These are phyloP conservation scores for Allolobophora icterica DNA, from an alignment of 2,888 invertebrate species.

Conservation along the genomic window DNA sequence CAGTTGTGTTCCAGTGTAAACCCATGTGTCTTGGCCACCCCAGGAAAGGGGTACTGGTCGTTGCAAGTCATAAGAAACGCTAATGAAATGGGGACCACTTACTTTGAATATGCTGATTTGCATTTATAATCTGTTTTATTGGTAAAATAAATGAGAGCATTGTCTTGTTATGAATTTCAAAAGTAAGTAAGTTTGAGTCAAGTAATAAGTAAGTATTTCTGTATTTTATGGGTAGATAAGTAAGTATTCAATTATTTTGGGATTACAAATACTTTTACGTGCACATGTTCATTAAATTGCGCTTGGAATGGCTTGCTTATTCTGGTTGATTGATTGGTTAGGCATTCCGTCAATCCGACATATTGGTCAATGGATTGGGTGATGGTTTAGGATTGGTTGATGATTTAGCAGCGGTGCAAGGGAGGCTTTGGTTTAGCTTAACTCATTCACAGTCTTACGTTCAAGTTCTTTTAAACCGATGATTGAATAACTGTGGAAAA, in stretches of 20 bases:
- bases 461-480: background rate
- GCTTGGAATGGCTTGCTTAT: background rate
- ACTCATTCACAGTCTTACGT: background rate
- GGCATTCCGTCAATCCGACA: background rate
- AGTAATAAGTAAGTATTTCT: background rate
- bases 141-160: background rate
- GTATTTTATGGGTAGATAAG: background rate
- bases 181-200: background rate
- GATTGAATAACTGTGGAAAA: background rate
- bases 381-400: no score
- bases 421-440: background rate
- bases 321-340: background rate
- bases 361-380: background rate
- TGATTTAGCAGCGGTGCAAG: no score
- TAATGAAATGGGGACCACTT: background rate
- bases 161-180: slow-evolving; percentile 4
- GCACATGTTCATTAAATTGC: background rate
- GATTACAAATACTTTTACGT: background rate
- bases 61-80: background rate
- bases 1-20: background rate
- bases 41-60: background rate
- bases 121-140: background rate
- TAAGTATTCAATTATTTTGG: background rate
- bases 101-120: background rate
- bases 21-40: background rate